These are phyloP conservation scores for Scarus forsteni DNA, from an alignment of 2,797 vertebrate genomes.

Conservation along the genomic window DNA sequence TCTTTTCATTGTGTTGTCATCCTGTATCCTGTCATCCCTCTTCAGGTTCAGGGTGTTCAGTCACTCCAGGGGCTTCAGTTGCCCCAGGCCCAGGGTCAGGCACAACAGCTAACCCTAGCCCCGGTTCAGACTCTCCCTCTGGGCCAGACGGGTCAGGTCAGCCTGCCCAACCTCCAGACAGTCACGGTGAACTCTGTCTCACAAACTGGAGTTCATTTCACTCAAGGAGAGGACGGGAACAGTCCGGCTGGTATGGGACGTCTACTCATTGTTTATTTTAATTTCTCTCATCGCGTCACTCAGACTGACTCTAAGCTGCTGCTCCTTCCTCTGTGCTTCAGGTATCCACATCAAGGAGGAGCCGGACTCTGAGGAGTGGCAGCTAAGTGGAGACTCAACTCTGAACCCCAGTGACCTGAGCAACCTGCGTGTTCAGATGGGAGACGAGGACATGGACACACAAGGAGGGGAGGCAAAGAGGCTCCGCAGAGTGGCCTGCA, in stretches of 20 bases:
- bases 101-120: constrained; percentile 96
- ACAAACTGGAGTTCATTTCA: constrained; percentile 91
- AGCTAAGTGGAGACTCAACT: constrained; percentile 94
- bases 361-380: constrained; percentile 98
- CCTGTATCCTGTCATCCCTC: background rate
- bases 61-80: constrained; percentile 98
- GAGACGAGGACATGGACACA: constrained; percentile 93
- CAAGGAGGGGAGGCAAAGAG: constrained; percentile 94
- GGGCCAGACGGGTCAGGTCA: constrained; percentile 94
- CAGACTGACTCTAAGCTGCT: background rate
- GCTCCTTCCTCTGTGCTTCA: constrained; percentile 58
- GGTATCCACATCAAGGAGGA: constrained; percentile 99
- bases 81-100: constrained; percentile 88
- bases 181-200: constrained; percentile 96
- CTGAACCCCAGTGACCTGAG: constrained; percentile 96
- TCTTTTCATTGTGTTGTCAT: too few relatives aligned
- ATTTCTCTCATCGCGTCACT: background rate
- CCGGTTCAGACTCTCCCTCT: constrained; percentile 97
- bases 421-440: constrained; percentile 94
- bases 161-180: constrained; percentile 95
- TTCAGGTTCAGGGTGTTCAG: constrained; percentile 97
- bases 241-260: constrained; percentile 89
- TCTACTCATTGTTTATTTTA: background rate
- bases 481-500: constrained; percentile 96
- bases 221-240: constrained; percentile 90